Evolutionary conservation across 2,888 invertebrate genomes (phyloP).

Genomic region (Mantis religiosa): DNA sequence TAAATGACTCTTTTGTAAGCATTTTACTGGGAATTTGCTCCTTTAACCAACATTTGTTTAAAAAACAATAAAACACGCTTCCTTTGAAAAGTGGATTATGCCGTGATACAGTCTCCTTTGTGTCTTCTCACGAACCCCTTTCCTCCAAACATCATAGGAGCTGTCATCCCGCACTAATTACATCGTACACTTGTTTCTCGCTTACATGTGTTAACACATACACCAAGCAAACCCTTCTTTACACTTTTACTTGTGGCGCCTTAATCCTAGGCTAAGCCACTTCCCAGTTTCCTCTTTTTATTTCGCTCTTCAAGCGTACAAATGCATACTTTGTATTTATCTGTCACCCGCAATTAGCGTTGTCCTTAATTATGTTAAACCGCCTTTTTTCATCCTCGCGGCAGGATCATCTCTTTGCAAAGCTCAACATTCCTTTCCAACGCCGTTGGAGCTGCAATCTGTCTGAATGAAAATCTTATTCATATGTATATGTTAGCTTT

Average conservation of each 20-base stretch:
- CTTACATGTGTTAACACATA: not conserved
- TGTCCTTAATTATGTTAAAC: not conserved
- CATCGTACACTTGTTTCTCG: not conserved
- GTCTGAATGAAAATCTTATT: not conserved
- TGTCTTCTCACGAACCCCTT: not conserved
- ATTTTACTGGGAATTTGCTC: no score
- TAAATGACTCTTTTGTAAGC: no score
- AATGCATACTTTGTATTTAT: conserved; percentile 19
- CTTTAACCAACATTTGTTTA: no score
- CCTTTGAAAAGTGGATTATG: not conserved
- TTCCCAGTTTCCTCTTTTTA: not conserved
- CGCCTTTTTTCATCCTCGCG: not conserved
- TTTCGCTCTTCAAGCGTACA: conserved; percentile 1
- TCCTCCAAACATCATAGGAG: not conserved
- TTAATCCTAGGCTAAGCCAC: conserved; percentile 23
- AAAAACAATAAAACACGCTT: no score
- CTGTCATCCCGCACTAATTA: not conserved
- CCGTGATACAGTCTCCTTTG: not conserved
- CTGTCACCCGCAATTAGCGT: conserved; percentile 26
- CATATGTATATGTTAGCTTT: not conserved
- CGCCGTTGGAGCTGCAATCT: not conserved
- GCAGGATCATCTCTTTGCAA: no score
- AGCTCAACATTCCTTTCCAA: not conserved
- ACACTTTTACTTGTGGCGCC: conserved; percentile 23
- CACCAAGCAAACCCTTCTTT: conserved; percentile 11